Percentiles rank a stretch among this genome's conserved stretches.
Evolutionary conservation across 2,888 invertebrate genomes (phyloP).

Genomic region (Panopea generosa): DNA sequence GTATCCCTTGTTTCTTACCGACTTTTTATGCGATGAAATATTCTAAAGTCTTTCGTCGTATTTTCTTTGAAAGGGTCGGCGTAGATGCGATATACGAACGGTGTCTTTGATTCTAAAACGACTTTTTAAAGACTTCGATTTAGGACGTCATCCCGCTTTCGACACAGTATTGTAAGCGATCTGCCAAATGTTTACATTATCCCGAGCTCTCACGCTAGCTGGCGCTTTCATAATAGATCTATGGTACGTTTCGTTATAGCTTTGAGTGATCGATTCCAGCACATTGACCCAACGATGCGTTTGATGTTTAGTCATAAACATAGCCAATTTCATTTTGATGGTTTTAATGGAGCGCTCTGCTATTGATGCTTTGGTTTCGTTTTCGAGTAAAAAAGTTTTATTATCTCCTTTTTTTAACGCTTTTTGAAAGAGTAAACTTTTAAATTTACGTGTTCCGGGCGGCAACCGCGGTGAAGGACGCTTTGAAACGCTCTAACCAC

Average conservation of each 20-base stretch:
- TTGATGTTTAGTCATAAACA: constrained; percentile 27
- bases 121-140: not conserved
- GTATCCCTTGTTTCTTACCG: constrained; percentile 17
- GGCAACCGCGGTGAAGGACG: not conserved
- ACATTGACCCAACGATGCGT: constrained; percentile 34
- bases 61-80: constrained; percentile 20
- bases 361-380: constrained; percentile 12
- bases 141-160: no score
- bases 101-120: constrained; percentile 35
- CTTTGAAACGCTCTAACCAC: not conserved
- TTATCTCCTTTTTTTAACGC: constrained; percentile 4
- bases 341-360: constrained; percentile 20
- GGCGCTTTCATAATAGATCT: constrained; percentile 29
- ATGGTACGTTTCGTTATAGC: constrained; percentile 42
- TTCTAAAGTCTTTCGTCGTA: constrained; percentile 7
- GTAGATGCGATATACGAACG: constrained; percentile 32
- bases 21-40: constrained; percentile 22
- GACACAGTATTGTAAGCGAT: not conserved
- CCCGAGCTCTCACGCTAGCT: constrained; percentile 1
- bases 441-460: constrained; percentile 24
- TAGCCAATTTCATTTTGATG: constrained; percentile 11
- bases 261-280: not conserved
- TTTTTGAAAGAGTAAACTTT: constrained; percentile 7
- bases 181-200: constrained; percentile 24
- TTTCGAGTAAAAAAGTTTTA: constrained; percentile 21